Conservation (phyloP, 2,113 vertebrate genomes). For the Lethenteron reissneri region DNA sequence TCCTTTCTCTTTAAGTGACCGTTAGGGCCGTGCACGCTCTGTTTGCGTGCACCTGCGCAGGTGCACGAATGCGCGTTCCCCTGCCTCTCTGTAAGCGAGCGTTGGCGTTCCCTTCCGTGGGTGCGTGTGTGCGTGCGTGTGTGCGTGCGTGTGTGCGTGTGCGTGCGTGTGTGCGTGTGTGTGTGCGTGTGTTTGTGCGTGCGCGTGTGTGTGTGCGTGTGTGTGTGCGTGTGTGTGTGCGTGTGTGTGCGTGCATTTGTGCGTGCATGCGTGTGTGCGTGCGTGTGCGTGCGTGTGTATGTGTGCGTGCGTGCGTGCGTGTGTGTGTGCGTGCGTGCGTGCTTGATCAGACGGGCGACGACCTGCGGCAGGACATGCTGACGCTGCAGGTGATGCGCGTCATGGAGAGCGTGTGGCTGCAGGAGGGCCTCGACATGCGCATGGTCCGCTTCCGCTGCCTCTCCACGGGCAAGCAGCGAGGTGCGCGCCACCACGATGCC, state of each 20-base stretch:
- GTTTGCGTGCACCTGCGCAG: too few species aligned
- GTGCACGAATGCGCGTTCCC: too few species aligned
- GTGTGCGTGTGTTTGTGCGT: background rate
- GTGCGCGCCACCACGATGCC: constrained; percentile 17
- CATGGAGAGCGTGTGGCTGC: constrained; percentile 98
- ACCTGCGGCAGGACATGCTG: constrained; percentile 91
- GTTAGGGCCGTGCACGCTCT: too few species aligned
- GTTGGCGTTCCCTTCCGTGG: too few species aligned
- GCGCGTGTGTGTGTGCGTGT: background rate
- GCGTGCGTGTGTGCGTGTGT: background rate
- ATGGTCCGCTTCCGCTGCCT: constrained; percentile 94
- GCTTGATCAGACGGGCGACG: constrained; percentile 48
- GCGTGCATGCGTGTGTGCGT: too few species aligned
- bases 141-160: too few species aligned
- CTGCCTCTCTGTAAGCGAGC: too few species aligned
- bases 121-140: too few species aligned
- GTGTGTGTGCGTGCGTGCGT: too few species aligned
- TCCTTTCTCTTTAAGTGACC: too few species aligned
- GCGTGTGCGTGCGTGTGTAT: background rate
- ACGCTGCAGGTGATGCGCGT: constrained; percentile 88
- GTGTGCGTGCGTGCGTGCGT: too few species aligned
- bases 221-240: background rate
- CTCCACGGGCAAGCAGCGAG: constrained; percentile 61
- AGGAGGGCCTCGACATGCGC: constrained; percentile 90
- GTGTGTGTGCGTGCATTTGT: too few species aligned